Base-by-base conservation (phyloP, 1,140 invertebrate species). In the Centruroides vittatus region DNA sequence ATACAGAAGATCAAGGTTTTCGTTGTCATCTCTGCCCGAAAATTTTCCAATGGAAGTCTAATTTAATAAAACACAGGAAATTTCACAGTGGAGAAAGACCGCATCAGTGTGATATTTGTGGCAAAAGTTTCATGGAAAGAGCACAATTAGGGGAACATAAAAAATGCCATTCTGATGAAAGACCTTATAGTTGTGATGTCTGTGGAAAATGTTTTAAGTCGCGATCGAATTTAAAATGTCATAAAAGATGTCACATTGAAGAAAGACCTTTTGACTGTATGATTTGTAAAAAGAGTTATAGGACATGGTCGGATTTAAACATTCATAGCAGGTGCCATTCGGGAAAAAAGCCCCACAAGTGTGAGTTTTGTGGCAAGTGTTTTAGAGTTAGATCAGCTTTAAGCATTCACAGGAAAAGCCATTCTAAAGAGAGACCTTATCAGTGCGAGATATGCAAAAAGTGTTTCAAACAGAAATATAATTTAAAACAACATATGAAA, bases 401-500 rank as follows among this genome's bases (percentile, higher is more conserved):
- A 51, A 23, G 23, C 3, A 34, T 10, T 8, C 8, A 13, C 50
- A 51, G 6, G 50, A 23, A 51, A 51, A 41, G 41, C 41, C 8
- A 8, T 41, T 8, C 5, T 41, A 41, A 23, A 23, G 23, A 41
- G 41, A 41, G 41, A 41, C 5, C 8, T 41, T 41, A 6, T 41
- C 41, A 41, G 8, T 41, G 41, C 3, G 41, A 41, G 8, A 8
- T 41, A 6, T 41, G 41, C 41, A 41, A 41, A 8, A 41, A 41
- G 8, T 6, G 8, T 41, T 41, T 41, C 8, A 8, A 41, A 6
- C 5, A 41, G 8, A 41, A 41, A 41, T 41, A 6, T 41, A 41
- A 41, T 6, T 41, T 41, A 6, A 8, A 6, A 41, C 8, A 41
- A 6, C 41, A 41, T 41, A 5, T 6, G 41, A 77, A 90, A 9